Conservation (phyloP, 2,113 vertebrate genomes). For the Mirza zaza region DNA sequence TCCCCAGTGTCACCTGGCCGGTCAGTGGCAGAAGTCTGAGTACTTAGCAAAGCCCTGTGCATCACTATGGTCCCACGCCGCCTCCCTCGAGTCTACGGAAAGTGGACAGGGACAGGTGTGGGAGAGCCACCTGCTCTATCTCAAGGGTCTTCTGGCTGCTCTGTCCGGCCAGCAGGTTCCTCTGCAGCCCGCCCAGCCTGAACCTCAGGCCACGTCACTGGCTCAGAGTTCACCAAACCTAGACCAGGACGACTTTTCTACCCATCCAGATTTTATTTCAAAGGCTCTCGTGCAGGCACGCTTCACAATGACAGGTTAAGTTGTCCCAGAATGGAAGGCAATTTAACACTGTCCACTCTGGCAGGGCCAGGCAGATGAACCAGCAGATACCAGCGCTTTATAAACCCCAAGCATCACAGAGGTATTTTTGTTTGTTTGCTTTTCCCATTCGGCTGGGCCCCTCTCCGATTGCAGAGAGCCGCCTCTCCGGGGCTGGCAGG, state of each 20-base stretch:
- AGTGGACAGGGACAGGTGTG: background rate
- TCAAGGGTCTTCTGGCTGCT: background rate
- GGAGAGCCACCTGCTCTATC: background rate
- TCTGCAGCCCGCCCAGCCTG: background rate
- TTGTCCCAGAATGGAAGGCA: conserved; percentile 20
- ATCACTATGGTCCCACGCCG: rapidly evolving
- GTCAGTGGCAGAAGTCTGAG: background rate
- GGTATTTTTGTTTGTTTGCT: conserved; percentile 79
- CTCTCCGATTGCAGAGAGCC: conserved; percentile 78
- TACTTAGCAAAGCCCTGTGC: rapidly evolving
- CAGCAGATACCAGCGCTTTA: conserved; percentile 55
- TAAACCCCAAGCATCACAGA: conserved; percentile 68
- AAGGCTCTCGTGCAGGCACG: background rate
- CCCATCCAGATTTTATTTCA: conserved; percentile 11
- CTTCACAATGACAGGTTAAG: conserved; percentile 13
- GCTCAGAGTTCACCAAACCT: background rate
- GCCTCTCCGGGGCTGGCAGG: conserved; percentile 63
- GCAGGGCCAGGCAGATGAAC: background rate
- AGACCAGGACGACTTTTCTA: background rate
- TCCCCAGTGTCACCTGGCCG: background rate
- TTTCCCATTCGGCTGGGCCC: conserved; percentile 78
- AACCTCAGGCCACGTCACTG: background rate
- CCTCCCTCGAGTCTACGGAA: background rate
- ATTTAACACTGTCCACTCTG: conserved; percentile 36
- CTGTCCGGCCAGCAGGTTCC: background rate